phyloP scores from a whole-genome alignment of 2,797 vertebrate genomes.

The Rallus crepitans region DNA sequence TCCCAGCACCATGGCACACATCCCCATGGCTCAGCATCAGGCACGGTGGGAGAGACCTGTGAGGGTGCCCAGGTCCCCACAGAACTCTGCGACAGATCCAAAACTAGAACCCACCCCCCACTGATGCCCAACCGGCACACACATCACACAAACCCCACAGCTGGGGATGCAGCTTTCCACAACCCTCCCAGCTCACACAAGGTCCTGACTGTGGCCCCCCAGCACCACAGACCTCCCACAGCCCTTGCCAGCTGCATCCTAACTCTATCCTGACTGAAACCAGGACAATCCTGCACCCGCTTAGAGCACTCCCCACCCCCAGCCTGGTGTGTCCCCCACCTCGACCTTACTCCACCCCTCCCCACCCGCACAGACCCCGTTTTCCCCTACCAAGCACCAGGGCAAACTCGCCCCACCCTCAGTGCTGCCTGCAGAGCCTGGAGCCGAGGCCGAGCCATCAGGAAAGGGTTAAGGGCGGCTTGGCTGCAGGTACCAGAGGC shows the following conservation, averaged over 20 bases:
- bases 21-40: not conserved
- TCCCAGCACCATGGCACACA: accelerated
- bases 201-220: not conserved
- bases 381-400: accelerated
- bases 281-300: not conserved
- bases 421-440: not conserved
- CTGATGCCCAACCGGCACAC: accelerated
- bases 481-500: slow-evolving; percentile 65
- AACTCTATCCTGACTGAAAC: too few relatives aligned
- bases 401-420: not conserved
- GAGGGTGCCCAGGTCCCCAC: not conserved
- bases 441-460: not conserved
- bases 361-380: not conserved
- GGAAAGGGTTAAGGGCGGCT: slow-evolving; percentile 57
- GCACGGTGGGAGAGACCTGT: accelerated
- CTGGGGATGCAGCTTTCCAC: accelerated
- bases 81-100: not conserved
- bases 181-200: accelerated
- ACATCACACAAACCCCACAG: not conserved
- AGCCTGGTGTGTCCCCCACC: not conserved
- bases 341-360: not conserved
- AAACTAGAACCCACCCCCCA: not conserved
- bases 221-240: accelerated
- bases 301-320: not conserved
- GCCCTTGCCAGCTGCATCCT: accelerated